These are phyloP conservation scores for Trichonephila clavipes DNA, from an alignment of 1,140 invertebrate genomes.

Conservation along the genomic window DNA sequence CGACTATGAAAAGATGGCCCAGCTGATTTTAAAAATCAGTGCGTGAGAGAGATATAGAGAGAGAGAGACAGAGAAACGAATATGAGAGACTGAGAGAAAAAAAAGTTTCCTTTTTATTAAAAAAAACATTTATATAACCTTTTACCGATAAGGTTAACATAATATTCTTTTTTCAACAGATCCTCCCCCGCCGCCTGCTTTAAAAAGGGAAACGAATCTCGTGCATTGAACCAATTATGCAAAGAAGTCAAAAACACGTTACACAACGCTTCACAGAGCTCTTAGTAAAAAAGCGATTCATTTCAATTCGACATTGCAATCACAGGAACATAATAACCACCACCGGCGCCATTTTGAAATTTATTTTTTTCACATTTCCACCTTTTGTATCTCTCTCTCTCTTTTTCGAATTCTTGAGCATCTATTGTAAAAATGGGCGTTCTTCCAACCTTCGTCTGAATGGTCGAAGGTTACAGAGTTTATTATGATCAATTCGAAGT, in stretches of 20 bases:
- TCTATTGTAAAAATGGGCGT: neutral
- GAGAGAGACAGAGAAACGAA: too few species aligned
- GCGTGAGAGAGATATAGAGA: too few species aligned
- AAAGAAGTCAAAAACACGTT: slow-evolving; percentile 26
- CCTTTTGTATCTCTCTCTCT: slow-evolving; percentile 42
- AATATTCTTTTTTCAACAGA: neutral
- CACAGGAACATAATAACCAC: neutral
- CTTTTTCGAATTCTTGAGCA: slow-evolving; percentile 19
- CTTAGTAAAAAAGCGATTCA: neutral
- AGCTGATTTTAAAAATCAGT: too few species aligned
- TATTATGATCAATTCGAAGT: slow-evolving; percentile 32
- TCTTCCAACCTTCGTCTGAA: slow-evolving; percentile 23
- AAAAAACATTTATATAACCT: too few species aligned
- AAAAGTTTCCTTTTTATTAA: too few species aligned
- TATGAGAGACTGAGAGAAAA: too few species aligned
- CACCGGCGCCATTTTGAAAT: slow-evolving; percentile 9
- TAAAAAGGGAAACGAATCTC: neutral
- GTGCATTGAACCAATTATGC: slow-evolving; percentile 20
- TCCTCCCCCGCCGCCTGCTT: neutral
- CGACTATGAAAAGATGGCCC: too few species aligned
- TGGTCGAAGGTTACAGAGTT: slow-evolving; percentile 56
- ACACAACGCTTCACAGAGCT: slow-evolving; percentile 28
- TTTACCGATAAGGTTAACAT: too few species aligned
- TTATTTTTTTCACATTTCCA: too few species aligned
- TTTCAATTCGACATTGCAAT: neutral